Conservation (phyloP, 2,797 vertebrate species). For the Lutjanus campechanus region DNA sequence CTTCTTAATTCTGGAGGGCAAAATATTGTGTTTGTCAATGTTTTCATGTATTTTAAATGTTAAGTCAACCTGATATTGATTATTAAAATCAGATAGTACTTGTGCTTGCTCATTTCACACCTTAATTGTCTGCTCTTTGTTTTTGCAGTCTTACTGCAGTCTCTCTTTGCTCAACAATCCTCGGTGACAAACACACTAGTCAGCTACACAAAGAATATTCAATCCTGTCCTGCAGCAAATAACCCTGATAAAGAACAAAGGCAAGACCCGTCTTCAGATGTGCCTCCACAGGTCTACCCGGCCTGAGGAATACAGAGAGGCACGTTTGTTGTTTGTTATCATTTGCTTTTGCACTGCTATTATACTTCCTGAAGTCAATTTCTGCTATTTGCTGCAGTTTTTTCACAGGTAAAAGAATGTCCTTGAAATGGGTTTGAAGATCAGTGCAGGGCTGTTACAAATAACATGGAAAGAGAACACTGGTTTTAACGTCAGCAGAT, state of each 20-base stretch:
- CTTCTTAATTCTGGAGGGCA: constrained; percentile 16
- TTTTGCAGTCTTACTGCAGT: not conserved
- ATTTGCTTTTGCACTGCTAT: constrained; percentile 24
- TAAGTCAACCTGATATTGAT: constrained; percentile 16
- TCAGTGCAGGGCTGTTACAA: constrained; percentile 7
- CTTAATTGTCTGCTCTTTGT: not conserved
- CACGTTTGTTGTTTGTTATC: constrained; percentile 19
- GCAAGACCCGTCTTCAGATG: constrained; percentile 9
- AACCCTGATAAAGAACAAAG: constrained; percentile 36
- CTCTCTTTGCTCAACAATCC: constrained; percentile 1
- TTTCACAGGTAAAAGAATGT: constrained; percentile 21
- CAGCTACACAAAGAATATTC: constrained; percentile 19
- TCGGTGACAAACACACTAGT: constrained; percentile 8
- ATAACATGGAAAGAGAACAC: constrained; percentile 16
- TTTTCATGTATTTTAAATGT: constrained; percentile 1
- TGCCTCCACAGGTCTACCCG: not conserved
- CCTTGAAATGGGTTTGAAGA: constrained; percentile 38
- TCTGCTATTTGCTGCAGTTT: constrained; percentile 21
- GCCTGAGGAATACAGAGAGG: constrained; percentile 4
- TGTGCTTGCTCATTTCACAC: not conserved
- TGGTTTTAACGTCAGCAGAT: constrained; percentile 28
- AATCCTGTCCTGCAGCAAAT: constrained; percentile 22
- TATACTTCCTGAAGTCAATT: constrained; percentile 28
- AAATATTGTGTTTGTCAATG: constrained; percentile 22
- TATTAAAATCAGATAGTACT: not conserved